Conservation (phyloP, 1,140 invertebrate species). For the Stegodyphus dumicola region DNA sequence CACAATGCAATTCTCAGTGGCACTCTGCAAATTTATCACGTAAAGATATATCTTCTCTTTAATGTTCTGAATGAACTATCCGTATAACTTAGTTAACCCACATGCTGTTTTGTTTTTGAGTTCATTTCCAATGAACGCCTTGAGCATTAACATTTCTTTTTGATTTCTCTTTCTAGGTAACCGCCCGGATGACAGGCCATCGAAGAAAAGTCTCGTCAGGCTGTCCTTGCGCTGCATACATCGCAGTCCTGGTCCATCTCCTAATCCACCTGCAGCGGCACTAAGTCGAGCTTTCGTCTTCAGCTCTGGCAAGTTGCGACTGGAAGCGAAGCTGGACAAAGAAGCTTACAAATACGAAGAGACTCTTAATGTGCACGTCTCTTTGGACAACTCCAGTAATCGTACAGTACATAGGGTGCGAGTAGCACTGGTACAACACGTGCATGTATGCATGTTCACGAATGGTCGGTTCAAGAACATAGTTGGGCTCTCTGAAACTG, state of each 20-base stretch:
- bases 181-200: slow-evolving; percentile 79
- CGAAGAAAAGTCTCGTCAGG: slow-evolving; percentile 79
- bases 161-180: slow-evolving; percentile 73
- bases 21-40: too few relatives aligned
- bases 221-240: slow-evolving; percentile 85
- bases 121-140: too few relatives aligned
- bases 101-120: too few relatives aligned
- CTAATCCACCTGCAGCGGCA: slow-evolving; percentile 21
- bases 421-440: slow-evolving; percentile 61
- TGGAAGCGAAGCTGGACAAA: slow-evolving; percentile 56
- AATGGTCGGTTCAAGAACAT: slow-evolving; percentile 63
- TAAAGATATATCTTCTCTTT: too few relatives aligned
- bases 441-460: slow-evolving; percentile 64
- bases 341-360: slow-evolving; percentile 58
- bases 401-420: slow-evolving; percentile 60
- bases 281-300: slow-evolving; percentile 60
- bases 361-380: slow-evolving; percentile 52
- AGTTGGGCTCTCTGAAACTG: slow-evolving; percentile 54
- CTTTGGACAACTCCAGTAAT: slow-evolving; percentile 61
- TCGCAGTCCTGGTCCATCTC: slow-evolving; percentile 64
- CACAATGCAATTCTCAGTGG: too few relatives aligned
- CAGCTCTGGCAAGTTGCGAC: slow-evolving; percentile 49
- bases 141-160: background rate
- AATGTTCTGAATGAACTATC: too few relatives aligned
- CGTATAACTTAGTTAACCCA: too few relatives aligned